These are phyloP conservation scores for Leptobrachium leishanense DNA, from an alignment of 2,113 vertebrate species.

Conservation along the genomic window DNA sequence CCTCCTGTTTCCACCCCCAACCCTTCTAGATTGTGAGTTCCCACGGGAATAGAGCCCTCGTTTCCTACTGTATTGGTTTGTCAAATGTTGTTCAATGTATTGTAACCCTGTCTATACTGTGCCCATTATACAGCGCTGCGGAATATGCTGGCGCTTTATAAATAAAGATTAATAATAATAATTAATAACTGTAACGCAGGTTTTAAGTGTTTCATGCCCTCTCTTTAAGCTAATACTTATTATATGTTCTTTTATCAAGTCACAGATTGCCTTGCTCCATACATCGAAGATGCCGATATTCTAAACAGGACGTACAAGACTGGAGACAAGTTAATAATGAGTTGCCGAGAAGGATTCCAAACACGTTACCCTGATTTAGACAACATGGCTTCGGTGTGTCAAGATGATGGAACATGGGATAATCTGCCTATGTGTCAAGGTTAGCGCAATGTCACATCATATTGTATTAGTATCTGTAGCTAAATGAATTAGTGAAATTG, in stretches of 20 bases:
- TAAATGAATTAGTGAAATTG: too few species aligned
- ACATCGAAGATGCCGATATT: slow-evolving; percentile 79
- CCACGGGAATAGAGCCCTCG: too few species aligned
- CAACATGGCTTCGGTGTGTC: slow-evolving; percentile 74
- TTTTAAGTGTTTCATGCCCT: too few species aligned
- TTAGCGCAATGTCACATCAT: slow-evolving; percentile 51
- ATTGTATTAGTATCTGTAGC: neutral
- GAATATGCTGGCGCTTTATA: too few species aligned
- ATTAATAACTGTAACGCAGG: too few species aligned
- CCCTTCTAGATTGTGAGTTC: too few species aligned
- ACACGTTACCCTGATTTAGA: slow-evolving; percentile 80
- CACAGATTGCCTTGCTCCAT: slow-evolving; percentile 76
- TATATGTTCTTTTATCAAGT: slow-evolving; percentile 51
- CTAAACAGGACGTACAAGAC: slow-evolving; percentile 79
- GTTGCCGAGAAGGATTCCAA: slow-evolving; percentile 80
- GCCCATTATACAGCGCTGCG: too few species aligned
- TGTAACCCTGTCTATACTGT: too few species aligned
- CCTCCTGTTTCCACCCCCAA: too few species aligned
- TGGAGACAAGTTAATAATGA: slow-evolving; percentile 74
- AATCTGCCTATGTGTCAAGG: slow-evolving; percentile 84
- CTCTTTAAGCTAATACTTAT: neutral
- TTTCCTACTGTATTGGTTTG: too few species aligned
- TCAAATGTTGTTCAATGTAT: too few species aligned
- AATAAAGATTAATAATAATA: too few species aligned
- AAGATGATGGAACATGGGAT: slow-evolving; percentile 77